A percentile compares a stretch with the other conserved stretches of the same genome.
Conservation (phyloP, 2,113 vertebrate species). For the Carassius carassius region DNA sequence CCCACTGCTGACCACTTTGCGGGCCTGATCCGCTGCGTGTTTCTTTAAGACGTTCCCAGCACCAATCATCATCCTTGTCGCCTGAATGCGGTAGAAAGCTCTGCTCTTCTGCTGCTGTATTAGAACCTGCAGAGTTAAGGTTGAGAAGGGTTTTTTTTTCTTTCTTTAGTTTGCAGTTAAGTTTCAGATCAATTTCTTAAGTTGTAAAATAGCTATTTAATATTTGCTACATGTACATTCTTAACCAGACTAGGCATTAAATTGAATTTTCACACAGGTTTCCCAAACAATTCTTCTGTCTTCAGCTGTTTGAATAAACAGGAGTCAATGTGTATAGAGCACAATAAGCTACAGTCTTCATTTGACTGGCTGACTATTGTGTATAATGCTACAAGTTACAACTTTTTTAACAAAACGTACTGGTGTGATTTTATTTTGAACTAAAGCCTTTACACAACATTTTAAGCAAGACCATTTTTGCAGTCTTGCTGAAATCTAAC, state of each 20-base stretch:
- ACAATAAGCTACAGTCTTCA: neutral
- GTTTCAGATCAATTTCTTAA: neutral
- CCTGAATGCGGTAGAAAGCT: constrained; percentile 75
- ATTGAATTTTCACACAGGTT: neutral
- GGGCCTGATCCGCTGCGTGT: constrained; percentile 73
- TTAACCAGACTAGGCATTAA: neutral
- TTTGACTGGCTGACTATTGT: neutral
- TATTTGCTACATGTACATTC: neutral
- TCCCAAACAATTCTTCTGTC: neutral
- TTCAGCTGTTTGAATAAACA: neutral
- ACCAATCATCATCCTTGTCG: constrained; percentile 75
- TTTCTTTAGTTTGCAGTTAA: neutral
- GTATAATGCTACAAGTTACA: neutral
- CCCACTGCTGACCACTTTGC: constrained; percentile 78
- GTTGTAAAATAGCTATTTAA: neutral
- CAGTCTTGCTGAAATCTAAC: neutral
- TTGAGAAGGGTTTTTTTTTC: neutral
- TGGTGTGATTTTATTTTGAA: neutral
- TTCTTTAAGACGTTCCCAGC: constrained; percentile 76
- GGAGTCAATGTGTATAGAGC: neutral
- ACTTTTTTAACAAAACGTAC: neutral
- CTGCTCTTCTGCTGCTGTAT: constrained; percentile 75
- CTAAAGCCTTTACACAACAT: neutral
- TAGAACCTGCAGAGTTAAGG: constrained; percentile 58
- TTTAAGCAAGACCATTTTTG: neutral